Conservation (phyloP, 2,888 invertebrate genomes). For the Nysson spinosus region DNA sequence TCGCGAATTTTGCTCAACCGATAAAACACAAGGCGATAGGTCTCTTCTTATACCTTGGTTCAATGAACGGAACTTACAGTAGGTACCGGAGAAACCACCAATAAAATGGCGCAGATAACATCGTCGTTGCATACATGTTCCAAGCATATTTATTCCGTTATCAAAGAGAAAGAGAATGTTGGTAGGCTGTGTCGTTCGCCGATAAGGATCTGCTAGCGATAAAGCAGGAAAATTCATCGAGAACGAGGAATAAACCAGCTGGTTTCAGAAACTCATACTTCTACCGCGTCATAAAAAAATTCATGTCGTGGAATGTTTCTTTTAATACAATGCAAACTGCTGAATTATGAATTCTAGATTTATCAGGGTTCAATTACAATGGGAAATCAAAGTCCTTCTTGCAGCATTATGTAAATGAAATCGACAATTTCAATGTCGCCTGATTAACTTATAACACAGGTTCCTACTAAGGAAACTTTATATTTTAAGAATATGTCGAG, state of each 20-base stretch:
- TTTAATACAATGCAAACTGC: neutral
- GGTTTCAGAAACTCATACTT: no score
- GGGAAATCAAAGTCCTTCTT: no score
- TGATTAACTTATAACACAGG: no score
- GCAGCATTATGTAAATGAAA: no score
- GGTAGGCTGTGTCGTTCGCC: conserved; percentile 16
- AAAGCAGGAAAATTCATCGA: conserved; percentile 27
- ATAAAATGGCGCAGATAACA: conserved; percentile 8
- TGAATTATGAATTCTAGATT: no score
- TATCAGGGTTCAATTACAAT: no score
- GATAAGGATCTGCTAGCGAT: conserved; percentile 32
- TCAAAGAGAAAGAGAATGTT: neutral
- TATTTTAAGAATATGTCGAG: no score
- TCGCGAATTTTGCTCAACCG: no score
- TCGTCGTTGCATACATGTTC: neutral
- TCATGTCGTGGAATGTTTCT: neutral
- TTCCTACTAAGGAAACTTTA: no score
- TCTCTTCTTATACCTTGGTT: no score
- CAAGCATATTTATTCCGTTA: neutral
- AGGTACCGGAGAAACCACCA: conserved; percentile 12
- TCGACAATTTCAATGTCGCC: no score
- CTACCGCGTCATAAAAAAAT: neutral
- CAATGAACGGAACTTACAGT: conserved; percentile 21
- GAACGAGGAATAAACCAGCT: neutral
- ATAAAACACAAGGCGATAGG: no score